Percentiles rank a stretch among this genome's conserved stretches.
Conservation (phyloP, 1,140 invertebrate genomes). For the Octopus bimaculoides region DNA sequence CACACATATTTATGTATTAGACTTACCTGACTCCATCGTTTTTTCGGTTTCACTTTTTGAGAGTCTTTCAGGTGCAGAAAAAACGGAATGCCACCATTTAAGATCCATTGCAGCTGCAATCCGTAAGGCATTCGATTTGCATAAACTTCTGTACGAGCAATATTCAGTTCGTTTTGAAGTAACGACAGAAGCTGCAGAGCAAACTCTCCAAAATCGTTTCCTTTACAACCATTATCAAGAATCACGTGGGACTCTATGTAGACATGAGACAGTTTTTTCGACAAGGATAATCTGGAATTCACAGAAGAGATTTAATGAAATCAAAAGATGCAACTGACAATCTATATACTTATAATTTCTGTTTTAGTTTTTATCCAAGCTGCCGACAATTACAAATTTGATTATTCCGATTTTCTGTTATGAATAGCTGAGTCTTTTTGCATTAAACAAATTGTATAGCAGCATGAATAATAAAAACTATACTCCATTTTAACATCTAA, state of each 20-base stretch:
- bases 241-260: constrained; percentile 43
- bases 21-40: constrained; percentile 44
- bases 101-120: constrained; percentile 33
- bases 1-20: background rate
- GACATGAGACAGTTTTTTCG: constrained; percentile 25
- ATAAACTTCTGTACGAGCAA: constrained; percentile 19
- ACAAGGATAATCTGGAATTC: constrained; percentile 22
- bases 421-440: no score
- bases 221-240: constrained; percentile 39
- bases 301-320: no score
- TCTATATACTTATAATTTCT: no score
- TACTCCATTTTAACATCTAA: no score
- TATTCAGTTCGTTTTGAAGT: constrained; percentile 30
- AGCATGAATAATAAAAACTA: no score
- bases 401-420: no score
- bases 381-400: no score
- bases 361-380: no score
- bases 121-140: constrained; percentile 37
- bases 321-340: no score
- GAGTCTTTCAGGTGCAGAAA: constrained; percentile 46
- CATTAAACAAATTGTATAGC: no score
- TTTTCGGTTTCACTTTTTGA: constrained; percentile 42
- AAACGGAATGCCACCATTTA: constrained; percentile 33
- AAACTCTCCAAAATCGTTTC: constrained; percentile 30
- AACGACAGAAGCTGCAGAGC: constrained; percentile 36